Conservation (phyloP, 1,140 invertebrate genomes). For the Achroia grisella region DNA sequence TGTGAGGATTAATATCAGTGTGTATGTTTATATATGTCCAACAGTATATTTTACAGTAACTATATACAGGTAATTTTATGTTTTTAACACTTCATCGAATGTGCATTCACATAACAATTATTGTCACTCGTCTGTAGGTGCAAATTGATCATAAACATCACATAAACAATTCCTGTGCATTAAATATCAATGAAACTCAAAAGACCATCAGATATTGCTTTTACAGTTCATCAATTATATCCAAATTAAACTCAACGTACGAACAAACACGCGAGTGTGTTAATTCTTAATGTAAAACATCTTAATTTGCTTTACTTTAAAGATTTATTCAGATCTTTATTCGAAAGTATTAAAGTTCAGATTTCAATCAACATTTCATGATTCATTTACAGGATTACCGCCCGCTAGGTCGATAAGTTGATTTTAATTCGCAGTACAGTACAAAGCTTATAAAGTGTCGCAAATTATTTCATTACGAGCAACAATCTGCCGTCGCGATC, state of each 20-base stretch:
- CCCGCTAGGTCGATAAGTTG: constrained; percentile 57
- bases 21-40: too few relatives aligned
- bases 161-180: neutral
- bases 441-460: constrained; percentile 52
- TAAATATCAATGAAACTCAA: neutral
- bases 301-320: constrained; percentile 26
- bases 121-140: too few relatives aligned
- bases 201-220: neutral
- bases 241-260: constrained; percentile 37
- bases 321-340: constrained; percentile 4
- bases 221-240: constrained; percentile 36
- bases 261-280: constrained; percentile 12
- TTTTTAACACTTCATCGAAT: too few relatives aligned
- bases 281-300: constrained; percentile 34
- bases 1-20: too few relatives aligned
- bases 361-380: constrained; percentile 13
- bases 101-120: too few relatives aligned
- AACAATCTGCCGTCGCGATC: too few relatives aligned
- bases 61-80: too few relatives aligned
- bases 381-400: constrained; percentile 54
- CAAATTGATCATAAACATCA: too few relatives aligned
- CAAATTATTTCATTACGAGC: constrained; percentile 58
- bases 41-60: too few relatives aligned
- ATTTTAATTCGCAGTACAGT: constrained; percentile 29
- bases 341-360: constrained; percentile 20